These are phyloP conservation scores for Marasmarcha lunaedactyla DNA, from an alignment of 2,888 invertebrate genomes.

Conservation along the genomic window DNA sequence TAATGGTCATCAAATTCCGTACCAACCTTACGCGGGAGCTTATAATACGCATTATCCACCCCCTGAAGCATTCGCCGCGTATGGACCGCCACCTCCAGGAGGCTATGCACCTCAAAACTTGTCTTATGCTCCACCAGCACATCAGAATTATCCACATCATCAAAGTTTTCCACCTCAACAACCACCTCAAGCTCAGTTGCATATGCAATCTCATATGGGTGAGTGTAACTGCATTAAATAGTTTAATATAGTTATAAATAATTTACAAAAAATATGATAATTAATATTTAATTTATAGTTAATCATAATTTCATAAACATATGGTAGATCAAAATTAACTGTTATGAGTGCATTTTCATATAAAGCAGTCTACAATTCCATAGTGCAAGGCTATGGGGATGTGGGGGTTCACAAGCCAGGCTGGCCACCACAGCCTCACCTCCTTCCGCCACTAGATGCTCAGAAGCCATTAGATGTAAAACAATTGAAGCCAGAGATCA, in stretches of 20 bases:
- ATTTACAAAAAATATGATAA: too few relatives aligned
- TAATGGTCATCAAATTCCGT: constrained; percentile 65
- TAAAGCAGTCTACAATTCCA: background rate
- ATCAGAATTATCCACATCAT: constrained; percentile 63
- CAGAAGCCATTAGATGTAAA: constrained; percentile 55
- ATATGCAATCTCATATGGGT: constrained; percentile 66
- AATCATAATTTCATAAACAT: too few relatives aligned
- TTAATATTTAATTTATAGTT: too few relatives aligned
- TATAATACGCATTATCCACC: constrained; percentile 67
- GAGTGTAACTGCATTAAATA: constrained; percentile 21
- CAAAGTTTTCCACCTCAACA: constrained; percentile 61
- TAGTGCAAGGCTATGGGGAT: constrained; percentile 56
- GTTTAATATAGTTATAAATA: constrained; percentile 10
- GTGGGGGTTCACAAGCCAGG: constrained; percentile 52
- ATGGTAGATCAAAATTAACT: too few relatives aligned
- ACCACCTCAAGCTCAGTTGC: constrained; percentile 49
- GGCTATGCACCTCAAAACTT: constrained; percentile 62
- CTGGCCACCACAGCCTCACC: constrained; percentile 57
- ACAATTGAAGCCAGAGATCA: constrained; percentile 58
- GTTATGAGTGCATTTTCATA: background rate
- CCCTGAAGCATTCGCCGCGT: constrained; percentile 60
- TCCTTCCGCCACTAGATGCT: constrained; percentile 48
- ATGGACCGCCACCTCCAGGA: constrained; percentile 58
- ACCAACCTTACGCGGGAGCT: constrained; percentile 61
- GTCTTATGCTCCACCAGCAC: constrained; percentile 62